Evolutionary conservation across 2,797 vertebrate species (phyloP).

Genomic region (Microhierax caerulescens): DNA sequence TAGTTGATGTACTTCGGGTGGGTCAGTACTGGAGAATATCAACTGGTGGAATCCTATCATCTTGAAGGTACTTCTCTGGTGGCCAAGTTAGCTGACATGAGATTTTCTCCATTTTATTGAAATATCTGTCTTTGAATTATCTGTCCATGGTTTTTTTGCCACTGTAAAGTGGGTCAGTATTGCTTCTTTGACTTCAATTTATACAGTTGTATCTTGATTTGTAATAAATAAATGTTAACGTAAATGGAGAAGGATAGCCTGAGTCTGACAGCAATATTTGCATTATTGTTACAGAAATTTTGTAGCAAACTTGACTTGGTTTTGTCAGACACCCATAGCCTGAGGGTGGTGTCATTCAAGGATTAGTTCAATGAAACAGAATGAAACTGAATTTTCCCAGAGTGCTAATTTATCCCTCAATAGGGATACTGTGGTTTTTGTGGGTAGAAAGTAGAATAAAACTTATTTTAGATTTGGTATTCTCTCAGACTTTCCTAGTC

Average conservation of each 20-base stretch:
- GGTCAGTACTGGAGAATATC: neutral
- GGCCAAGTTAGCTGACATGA: neutral
- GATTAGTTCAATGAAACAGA: neutral
- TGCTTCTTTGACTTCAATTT: neutral
- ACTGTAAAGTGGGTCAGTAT: neutral
- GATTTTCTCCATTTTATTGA: neutral
- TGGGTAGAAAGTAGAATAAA: neutral
- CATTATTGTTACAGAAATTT: neutral
- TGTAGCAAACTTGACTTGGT: neutral
- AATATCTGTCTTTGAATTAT: neutral
- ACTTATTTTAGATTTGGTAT: neutral
- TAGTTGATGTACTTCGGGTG: neutral
- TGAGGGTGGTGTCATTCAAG: neutral
- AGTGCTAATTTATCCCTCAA: neutral
- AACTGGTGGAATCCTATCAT: neutral
- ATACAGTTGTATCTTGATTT: neutral
- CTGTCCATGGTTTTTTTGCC: neutral
- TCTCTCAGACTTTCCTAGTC: neutral
- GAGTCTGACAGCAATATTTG: neutral
- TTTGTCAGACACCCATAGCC: neutral
- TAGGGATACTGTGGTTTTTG: neutral
- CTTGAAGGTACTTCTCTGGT: neutral
- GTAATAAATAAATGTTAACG: neutral
- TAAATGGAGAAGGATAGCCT: neutral
- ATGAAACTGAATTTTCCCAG: neutral